Evolutionary conservation across 2,888 invertebrate species (phyloP), one percentile per base, ranked within the genome.

Genomic region (Diplolepis rosae): DNA sequence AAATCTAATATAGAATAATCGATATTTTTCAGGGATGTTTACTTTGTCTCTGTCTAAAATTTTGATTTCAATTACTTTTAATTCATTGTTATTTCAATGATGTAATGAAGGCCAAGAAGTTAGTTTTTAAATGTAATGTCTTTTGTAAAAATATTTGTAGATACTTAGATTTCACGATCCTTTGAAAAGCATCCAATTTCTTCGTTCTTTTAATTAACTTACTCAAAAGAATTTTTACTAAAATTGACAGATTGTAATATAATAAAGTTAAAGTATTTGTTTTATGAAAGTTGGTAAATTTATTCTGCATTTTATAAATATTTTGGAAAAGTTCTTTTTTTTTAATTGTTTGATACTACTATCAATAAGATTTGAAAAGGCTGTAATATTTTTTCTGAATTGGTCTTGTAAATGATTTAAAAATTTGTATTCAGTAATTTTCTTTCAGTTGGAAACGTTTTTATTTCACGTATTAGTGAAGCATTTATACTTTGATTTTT

Each of bases 171-270:
- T 18, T 6, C 18, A 18, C 18, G 15, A 45, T 45, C 18, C 15
- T 42, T 15, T 3, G 45, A 45, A 45, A 45, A 45, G 15, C 5
- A 32, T 32, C 18, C 15, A 45, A 7, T 45, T 45, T 45, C 18
- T 18, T 18, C 18, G 45, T 79, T 68, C 72, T 42, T 61, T 65
- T 69, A 69, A 72, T 52, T 32, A 79, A 79, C 68, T 70, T 79
- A 77, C 71, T 77, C 69, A 71, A 71, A 42, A 56, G 50, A 69
- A 35, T 70, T 69, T 70, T 54, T 24, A 70, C 39, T 50, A 66
- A 70, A 72, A 66, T 24, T 32, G 45, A 72, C 54, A 72, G 6
- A 72, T 56, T 72, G 70, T 61, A 13, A 56, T 71, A 39, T 30
- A 50, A 71, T 71, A 72, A 61, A 61, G 61, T 39, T 39, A 39